Base-by-base conservation (phyloP, 2,797 vertebrate genomes). In the Poecilia wingei region DNA sequence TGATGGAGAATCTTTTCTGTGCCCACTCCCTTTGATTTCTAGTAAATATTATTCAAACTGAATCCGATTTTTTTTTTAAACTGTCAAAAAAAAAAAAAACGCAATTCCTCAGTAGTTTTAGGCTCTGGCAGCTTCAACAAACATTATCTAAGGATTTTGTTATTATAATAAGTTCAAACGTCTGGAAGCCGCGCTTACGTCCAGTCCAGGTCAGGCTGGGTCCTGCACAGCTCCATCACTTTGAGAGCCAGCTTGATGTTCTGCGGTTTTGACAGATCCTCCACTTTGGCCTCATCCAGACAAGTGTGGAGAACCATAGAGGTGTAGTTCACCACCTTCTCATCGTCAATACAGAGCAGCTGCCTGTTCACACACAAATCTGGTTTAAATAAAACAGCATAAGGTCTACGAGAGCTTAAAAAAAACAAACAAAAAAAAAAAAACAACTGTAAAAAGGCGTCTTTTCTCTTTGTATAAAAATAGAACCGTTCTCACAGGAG, bases 281-380 rank as follows among this genome's bases (percentile, higher is more conserved):
- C 91, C 75, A 95, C 95, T 76, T 95, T 96, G 45, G 81, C 91
- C 91, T 86, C 82, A 85, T 97, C 96, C 70, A 99, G 94, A 87
- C 97, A 98, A 13, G 97, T 97, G 91, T 97, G 96, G 76, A 99
- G 89, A 25, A 99, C 96, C 97, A 99, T 99, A 6, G 96, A 97
- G 43, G 95, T 91, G 57, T 98, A 99, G 79, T 94, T 88, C 53
- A 97, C 83, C 1, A 95, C 90, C 82, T 98, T 99, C 84, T 96
- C 95, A 92, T 99, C 98, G 0, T 88, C 90, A 71, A 95, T 89
- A 0, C 86, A 90, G 72, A 99, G 94, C 81, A 97, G 96, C 20
- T 89, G 95, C 93, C 98, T 99, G 90, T 81, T 77, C 33, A 49
- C 76, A 79, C 1, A 71, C 66, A 77, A n/a, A 43, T 0, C 4